Evolutionary conservation across 2,888 invertebrate species (phyloP), one percentile per base, ranked within the genome.

Genomic region (Melinaea marsaeus): DNA sequence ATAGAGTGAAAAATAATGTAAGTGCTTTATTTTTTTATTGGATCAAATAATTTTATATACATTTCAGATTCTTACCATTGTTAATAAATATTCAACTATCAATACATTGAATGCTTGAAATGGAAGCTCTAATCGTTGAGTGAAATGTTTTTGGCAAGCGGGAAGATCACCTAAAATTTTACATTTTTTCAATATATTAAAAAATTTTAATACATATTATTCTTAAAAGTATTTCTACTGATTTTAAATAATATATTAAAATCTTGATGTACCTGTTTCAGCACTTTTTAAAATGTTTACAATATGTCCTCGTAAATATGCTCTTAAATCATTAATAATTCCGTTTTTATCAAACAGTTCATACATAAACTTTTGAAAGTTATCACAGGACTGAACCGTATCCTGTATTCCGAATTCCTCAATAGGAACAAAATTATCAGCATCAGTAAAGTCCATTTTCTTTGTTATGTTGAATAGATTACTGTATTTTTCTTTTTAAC

Each of bases 321-420:
- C 90, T 65, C 93, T 83, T 59, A 93, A 78, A 69, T 93, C 92
- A 46, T 91, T 88, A 46, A 93, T 76, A 60, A 94, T 80, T 13
- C 93, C 94, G 78, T 92, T 92, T 76, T 92, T 91, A 76, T 93
- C 92, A 75, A 93, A 92, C 82, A 93, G 90, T 65, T 89, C 85
- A 62, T 86, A 91, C 57, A 93, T 84, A 76, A 88, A 89, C 72
- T 85, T 87, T 80, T 93, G 92, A 80, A 93, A 93, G 75, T 92
- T 91, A 73, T 92, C 88, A 3, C 86, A 71, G 1, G 87, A 83
- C 61, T 80, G 32, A 51, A 2, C 79, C 2, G 71, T 67, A 55
- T 70, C 71, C 62, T 75, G 73, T 42, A 68, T 59, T 42, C 71
- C 67, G 5, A 66, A n/a, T 69, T 74, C 73, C 61, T 75, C 69